Percentiles rank a stretch among this genome's conserved stretches.
Evolutionary conservation across 2,888 invertebrate genomes (phyloP).

Genomic region (Agrypnus murinus): DNA sequence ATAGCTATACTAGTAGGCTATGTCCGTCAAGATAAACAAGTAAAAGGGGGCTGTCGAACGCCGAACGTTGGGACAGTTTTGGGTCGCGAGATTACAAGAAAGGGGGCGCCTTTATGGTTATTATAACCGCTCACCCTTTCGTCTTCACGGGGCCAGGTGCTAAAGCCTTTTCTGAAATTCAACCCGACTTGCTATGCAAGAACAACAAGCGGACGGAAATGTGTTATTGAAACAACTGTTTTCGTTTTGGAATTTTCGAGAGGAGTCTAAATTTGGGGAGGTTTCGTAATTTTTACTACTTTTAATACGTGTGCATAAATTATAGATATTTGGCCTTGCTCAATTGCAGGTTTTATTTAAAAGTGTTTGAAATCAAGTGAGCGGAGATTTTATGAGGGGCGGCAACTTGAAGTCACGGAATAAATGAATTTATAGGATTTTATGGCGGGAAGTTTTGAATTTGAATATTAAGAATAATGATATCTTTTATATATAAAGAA

Average conservation of each 20-base stretch:
- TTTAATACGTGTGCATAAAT: conserved; percentile 20
- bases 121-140: conserved; percentile 45
- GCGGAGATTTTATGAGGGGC: conserved; percentile 19
- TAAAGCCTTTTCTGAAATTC: conserved; percentile 38
- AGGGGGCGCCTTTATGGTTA: conserved; percentile 45
- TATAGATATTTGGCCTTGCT: conserved; percentile 24
- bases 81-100: conserved; percentile 36
- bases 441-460: too few species aligned
- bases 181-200: conserved; percentile 34
- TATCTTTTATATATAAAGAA: too few species aligned
- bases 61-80: conserved; percentile 37
- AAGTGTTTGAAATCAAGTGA: conserved; percentile 28
- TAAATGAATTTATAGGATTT: too few species aligned
- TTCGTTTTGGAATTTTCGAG: conserved; percentile 16
- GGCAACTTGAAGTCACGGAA: conserved; percentile 5
- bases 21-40: conserved; percentile 43
- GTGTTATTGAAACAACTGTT: conserved; percentile 48
- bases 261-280: conserved; percentile 17
- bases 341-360: conserved; percentile 23
- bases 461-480: too few species aligned
- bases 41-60: too few species aligned
- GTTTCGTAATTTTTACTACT: conserved; percentile 17
- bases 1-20: too few species aligned
- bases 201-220: conserved; percentile 43
- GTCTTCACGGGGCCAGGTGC: conserved; percentile 47